Conservation (phyloP, 1,140 invertebrate genomes). For the Caligus rogercresseyi region DNA sequence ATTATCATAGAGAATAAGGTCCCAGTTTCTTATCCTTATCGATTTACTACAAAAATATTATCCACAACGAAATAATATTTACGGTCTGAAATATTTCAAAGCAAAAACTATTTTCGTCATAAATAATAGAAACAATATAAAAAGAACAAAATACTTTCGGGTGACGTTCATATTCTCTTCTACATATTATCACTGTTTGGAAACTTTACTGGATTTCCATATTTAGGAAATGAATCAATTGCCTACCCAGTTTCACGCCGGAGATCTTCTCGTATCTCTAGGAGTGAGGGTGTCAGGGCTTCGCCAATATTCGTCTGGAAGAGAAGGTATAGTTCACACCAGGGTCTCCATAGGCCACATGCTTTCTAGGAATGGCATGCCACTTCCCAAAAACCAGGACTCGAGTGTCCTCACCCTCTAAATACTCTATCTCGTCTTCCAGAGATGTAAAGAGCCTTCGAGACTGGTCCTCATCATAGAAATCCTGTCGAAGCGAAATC, state of each 20-base stretch:
- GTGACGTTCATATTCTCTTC: not conserved
- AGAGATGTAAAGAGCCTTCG: slow-evolving; percentile 32
- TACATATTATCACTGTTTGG: too few species aligned
- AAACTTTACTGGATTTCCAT: not conserved
- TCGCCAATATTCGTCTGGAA: not conserved
- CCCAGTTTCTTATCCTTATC: too few species aligned
- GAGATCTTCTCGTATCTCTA: not conserved
- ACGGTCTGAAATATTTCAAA: too few species aligned
- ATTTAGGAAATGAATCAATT: not conserved
- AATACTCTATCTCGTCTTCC: slow-evolving; percentile 38
- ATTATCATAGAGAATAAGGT: too few species aligned
- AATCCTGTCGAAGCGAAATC: not conserved
- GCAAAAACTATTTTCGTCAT: too few species aligned
- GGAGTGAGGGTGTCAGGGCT: slow-evolving; percentile 9
- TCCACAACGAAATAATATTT: too few species aligned
- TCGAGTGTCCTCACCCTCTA: slow-evolving; percentile 38
- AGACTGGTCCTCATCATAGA: not conserved
- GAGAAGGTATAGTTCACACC: slow-evolving; percentile 1
- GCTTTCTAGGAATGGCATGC: slow-evolving; percentile 45
- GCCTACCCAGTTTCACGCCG: not conserved
- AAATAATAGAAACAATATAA: too few species aligned
- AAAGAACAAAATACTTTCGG: too few species aligned
- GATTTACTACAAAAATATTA: too few species aligned
- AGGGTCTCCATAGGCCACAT: slow-evolving; percentile 28
- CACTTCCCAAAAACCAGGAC: slow-evolving; percentile 47